Conservation (phyloP, 92 coral and sea anemone genomes). For the Metridium senile region DNA sequence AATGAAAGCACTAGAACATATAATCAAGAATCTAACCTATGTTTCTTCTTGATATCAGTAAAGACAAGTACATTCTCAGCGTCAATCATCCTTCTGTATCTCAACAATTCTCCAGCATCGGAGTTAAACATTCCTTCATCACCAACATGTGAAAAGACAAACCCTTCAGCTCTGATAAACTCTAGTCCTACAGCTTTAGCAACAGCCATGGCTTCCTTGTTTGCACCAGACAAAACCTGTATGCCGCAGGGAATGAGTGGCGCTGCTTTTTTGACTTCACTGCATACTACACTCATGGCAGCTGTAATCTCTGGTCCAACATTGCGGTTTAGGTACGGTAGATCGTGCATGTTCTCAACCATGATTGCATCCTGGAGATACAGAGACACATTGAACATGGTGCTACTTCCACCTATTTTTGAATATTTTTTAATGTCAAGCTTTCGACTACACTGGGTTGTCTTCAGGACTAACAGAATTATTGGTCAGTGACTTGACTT, state of each 20-base stretch:
- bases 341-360: constrained; percentile 97
- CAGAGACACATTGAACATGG: too few species aligned
- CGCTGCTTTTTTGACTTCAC: constrained; percentile 69
- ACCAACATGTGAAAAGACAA: constrained; percentile 92
- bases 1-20: neutral
- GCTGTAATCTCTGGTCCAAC: constrained; percentile 98
- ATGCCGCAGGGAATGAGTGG: constrained; percentile 81
- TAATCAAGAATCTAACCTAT: constrained; percentile 86
- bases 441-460: too few species aligned
- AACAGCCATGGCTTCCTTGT: constrained; percentile 88
- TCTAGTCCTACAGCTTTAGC: constrained; percentile 92
- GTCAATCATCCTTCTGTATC: constrained; percentile 84
- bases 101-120: constrained; percentile 94
- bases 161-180: constrained; percentile 94
- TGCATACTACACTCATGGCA: constrained; percentile 90
- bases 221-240: constrained; percentile 83
- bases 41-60: constrained; percentile 97
- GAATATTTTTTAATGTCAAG: too few species aligned
- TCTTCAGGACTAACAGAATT: too few species aligned
- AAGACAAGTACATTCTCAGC: constrained; percentile 90
- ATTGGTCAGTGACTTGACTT: too few species aligned
- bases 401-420: too few species aligned
- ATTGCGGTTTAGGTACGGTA: constrained; percentile 91
- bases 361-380: constrained; percentile 86
- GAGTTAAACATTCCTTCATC: constrained; percentile 98